Conservation (phyloP, 1,140 invertebrate genomes). For the Dufourea novaeangliae region DNA sequence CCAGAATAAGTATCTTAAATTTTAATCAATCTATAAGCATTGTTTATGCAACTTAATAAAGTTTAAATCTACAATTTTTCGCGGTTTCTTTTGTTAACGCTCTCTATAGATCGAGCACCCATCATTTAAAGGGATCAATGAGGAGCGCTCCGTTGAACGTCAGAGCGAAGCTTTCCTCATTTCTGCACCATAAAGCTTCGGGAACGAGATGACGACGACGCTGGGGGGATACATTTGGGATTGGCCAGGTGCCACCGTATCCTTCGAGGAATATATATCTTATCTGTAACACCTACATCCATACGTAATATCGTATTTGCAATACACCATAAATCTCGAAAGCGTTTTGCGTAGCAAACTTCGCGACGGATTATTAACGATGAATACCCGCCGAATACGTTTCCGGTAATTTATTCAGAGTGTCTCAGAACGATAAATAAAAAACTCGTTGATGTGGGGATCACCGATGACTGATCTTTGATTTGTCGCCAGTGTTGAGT, state of each 20-base stretch:
- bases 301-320: not conserved
- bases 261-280: slow-evolving; percentile 38
- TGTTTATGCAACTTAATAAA: too few species aligned
- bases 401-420: not conserved
- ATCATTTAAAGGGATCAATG: slow-evolving; percentile 46
- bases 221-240: slow-evolving; percentile 17
- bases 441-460: too few species aligned
- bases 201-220: slow-evolving; percentile 13
- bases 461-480: too few species aligned
- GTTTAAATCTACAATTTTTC: too few species aligned
- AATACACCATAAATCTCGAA: slow-evolving; percentile 17
- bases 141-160: slow-evolving; percentile 16
- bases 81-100: too few species aligned
- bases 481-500: too few species aligned
- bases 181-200: slow-evolving; percentile 27
- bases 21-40: too few species aligned
- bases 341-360: not conserved
- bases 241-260: slow-evolving; percentile 38
- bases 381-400: not conserved
- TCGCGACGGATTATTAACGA: not conserved
- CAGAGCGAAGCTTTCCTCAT: slow-evolving; percentile 31
- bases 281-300: not conserved
- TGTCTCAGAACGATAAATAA: too few species aligned
- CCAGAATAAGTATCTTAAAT: too few species aligned
- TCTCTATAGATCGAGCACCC: not conserved